Percentiles rank a stretch among this genome's conserved stretches.
phyloP scores from a whole-genome alignment of 2,113 vertebrate genomes.

The Petrocephalus zakoni region DNA sequence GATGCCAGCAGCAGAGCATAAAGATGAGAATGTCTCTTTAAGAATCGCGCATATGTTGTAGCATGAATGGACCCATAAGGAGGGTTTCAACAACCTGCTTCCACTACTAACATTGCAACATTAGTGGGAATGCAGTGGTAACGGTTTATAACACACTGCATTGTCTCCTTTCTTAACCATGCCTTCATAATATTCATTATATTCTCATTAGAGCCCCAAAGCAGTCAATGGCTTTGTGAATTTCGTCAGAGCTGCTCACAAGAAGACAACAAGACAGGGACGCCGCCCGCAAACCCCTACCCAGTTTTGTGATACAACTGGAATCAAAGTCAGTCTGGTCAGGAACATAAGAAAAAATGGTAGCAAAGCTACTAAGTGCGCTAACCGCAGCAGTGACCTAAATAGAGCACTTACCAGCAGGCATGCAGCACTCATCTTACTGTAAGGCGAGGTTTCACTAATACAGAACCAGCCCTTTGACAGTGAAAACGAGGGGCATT shows the following conservation, averaged over 20 bases:
- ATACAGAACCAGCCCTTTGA: constrained; percentile 19
- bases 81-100: not conserved
- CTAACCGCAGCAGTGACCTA: constrained; percentile 63
- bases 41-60: not conserved
- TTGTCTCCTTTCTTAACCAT: not conserved
- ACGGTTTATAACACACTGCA: not conserved
- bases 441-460: constrained; percentile 49
- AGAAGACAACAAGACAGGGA: not conserved
- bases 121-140: not conserved
- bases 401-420: constrained; percentile 63
- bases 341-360: not conserved
- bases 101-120: not conserved
- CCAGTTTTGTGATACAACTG: not conserved
- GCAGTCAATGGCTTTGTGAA: not conserved
- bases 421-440: constrained; percentile 45
- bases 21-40: not conserved
- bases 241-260: not conserved
- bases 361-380: not conserved
- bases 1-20: not conserved
- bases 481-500: not conserved
- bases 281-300: not conserved
- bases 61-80: not conserved
- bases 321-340: not conserved
- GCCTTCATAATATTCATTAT: not conserved
- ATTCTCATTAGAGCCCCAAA: not conserved